Conservation (phyloP, 1,140 invertebrate species). For the Scylla paramamosain region DNA sequence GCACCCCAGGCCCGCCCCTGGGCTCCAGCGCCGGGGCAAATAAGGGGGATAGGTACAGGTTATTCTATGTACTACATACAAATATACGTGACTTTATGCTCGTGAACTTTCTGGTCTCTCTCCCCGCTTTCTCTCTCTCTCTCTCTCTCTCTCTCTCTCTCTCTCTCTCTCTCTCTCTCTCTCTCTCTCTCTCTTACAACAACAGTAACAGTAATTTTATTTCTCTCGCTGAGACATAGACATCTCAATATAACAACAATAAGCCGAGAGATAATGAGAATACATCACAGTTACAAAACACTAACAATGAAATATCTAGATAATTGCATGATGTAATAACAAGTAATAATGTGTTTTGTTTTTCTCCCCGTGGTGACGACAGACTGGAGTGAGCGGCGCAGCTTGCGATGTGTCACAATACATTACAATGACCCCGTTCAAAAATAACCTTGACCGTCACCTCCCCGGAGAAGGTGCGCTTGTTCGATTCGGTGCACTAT, state of each 20-base stretch:
- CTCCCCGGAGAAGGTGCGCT: neutral
- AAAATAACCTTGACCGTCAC: neutral
- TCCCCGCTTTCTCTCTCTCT: neutral
- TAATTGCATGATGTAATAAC: neutral
- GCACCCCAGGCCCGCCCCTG: neutral
- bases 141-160: constrained; percentile 15
- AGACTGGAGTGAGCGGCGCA: neutral
- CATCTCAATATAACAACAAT: no score
- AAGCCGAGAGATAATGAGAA: no score
- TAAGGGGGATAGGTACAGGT: neutral
- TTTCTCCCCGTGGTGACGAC: neutral
- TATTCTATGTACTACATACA: neutral
- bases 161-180: no score
- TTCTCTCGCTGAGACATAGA: no score
- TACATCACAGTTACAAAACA: no score
- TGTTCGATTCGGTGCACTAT: neutral
- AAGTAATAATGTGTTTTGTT: neutral
- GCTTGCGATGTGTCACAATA: neutral
- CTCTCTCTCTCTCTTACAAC: no score
- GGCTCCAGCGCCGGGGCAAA: neutral
- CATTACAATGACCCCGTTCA: neutral
- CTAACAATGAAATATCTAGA: neutral
- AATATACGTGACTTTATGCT: neutral
- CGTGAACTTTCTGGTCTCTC: neutral
- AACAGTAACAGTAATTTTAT: no score